phyloP scores from a whole-genome alignment of 2,113 vertebrate genomes.

The Syrmaticus mikado region DNA sequence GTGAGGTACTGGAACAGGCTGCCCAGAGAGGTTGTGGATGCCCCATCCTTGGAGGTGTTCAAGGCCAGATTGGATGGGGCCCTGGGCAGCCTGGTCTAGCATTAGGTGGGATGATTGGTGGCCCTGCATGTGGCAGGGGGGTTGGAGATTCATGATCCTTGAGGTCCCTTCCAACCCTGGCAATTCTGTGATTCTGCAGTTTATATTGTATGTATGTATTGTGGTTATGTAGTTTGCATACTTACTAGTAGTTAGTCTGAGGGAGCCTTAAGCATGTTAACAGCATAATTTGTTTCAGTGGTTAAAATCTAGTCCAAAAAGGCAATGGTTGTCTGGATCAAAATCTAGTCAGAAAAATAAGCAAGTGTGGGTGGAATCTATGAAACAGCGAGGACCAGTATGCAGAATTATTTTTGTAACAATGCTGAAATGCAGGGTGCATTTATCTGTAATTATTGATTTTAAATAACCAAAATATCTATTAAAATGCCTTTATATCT shows the following conservation, averaged over 20 bases:
- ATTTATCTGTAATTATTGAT: not conserved
- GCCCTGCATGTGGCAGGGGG: too few relatives aligned
- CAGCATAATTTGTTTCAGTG: not conserved
- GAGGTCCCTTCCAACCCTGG: too few relatives aligned
- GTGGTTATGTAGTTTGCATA: too few relatives aligned
- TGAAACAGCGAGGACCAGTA: not conserved
- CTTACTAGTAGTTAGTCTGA: not conserved
- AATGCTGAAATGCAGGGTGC: not conserved
- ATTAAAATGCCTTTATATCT: not conserved
- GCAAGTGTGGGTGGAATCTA: not conserved
- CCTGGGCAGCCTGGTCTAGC: too few relatives aligned
- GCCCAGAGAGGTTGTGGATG: too few relatives aligned
- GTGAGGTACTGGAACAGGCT: too few relatives aligned
- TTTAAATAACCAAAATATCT: not conserved
- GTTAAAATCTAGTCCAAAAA: not conserved
- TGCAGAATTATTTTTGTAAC: not conserved
- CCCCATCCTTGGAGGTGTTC: too few relatives aligned
- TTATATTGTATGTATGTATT: too few relatives aligned
- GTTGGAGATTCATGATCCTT: too few relatives aligned
- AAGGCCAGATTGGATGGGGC: too few relatives aligned
- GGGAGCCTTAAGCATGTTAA: not conserved
- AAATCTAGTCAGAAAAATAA: not conserved
- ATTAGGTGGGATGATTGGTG: too few relatives aligned
- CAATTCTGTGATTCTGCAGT: too few relatives aligned
- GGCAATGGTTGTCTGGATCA: not conserved